Conservation (phyloP, 64 coral and sea anemone species). For the Dendronephthya gigantea region DNA sequence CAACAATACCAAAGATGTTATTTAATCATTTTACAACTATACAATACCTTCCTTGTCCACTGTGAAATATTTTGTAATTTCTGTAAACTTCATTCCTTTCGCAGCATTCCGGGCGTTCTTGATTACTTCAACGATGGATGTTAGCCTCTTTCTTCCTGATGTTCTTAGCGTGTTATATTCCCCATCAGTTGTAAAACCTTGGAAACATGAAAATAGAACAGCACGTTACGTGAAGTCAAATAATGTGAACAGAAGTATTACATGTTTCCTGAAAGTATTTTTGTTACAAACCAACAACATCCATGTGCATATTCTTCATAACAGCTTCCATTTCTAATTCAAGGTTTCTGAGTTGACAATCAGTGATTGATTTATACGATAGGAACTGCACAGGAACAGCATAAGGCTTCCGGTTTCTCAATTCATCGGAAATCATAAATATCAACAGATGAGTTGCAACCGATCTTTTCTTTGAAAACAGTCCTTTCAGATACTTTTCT, state of each 20-base stretch:
- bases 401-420: background rate
- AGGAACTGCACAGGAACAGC: background rate
- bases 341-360: background rate
- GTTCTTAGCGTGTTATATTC: background rate
- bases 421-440: slow-evolving; percentile 8
- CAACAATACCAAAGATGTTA: too few relatives aligned
- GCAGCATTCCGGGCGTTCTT: background rate
- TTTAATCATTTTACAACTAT: too few relatives aligned
- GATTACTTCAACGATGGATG: background rate
- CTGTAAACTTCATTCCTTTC: background rate
- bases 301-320: background rate
- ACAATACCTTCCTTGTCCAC: background rate
- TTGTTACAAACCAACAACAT: background rate
- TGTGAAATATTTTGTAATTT: background rate
- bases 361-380: background rate
- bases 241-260: too few relatives aligned
- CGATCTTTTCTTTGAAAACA: background rate
- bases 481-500: background rate
- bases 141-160: background rate
- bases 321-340: background rate
- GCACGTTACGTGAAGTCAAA: too few relatives aligned
- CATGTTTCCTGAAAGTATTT: background rate
- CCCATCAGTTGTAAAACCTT: background rate
- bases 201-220: background rate
- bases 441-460: background rate